Base-by-base conservation (phyloP, 1,140 invertebrate species). In the Eciton burchellii region DNA sequence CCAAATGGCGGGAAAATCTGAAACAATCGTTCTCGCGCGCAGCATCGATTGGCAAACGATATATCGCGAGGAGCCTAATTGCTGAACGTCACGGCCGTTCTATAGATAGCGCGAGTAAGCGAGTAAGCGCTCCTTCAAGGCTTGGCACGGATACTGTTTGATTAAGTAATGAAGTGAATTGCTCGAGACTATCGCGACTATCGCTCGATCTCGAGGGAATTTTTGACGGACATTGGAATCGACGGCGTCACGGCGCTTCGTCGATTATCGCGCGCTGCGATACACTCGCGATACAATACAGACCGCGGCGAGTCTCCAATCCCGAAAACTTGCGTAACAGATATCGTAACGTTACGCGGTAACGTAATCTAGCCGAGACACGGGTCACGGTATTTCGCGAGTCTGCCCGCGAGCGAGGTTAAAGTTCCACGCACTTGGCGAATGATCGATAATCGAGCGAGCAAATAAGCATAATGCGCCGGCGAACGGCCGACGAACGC, bases 401-500 rank as follows among this genome's bases (percentile, higher is more conserved):
- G 74, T 68, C 62, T 56, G n/a, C 29, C 19, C 21, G 24, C 35
- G 26, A 68, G 24, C 43, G 35, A 19, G 63, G 16, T 70, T 68
- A 63, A 68, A 77, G 74, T 68, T 79, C 49, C 63, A 56, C 41
- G 74, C 63, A 56, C 63, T 79, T 35, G 49, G 74, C 49, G 52
- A 79, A 79, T 79, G 74, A 79, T 79, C 74, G 74, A 79, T 79
- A 79, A 79, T 43, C n/a, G n/a, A 63, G 74, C 52, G 74, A 79
- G 21, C 49, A 79, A 79, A 79, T 79, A 68, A 66, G 74, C 74
- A 79, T 79, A 68, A 56, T 35, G 62, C 62, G 73, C 59, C 35
- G 45, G 43, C 59, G 63, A 70, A 56, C 43, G 74, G 63, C 41
- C 35, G 74, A 70, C 49, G 35, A 35, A 79, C 68, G 74, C 63